phyloP scores from a whole-genome alignment of 2,888 invertebrate genomes.

The Troides oblongomaculatus region DNA sequence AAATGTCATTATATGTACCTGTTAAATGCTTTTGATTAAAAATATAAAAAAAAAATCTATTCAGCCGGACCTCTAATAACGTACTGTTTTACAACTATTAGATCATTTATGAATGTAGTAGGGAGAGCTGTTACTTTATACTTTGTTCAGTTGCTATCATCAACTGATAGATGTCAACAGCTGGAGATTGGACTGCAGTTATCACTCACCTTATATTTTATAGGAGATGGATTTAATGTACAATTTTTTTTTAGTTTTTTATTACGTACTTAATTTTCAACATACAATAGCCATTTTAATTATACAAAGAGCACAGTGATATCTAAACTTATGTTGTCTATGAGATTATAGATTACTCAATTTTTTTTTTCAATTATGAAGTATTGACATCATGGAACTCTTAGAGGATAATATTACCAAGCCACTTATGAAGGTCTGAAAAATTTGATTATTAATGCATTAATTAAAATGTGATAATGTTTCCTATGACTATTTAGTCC shows the following conservation, averaged over 20 bases:
- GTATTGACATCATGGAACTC: not conserved
- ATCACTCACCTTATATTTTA: not conserved
- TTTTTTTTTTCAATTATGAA: not conserved
- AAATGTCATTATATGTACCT: too few species aligned
- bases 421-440: not conserved
- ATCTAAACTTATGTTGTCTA: not conserved
- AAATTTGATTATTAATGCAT: slow-evolving; percentile 9
- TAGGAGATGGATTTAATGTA: not conserved
- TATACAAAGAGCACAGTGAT: not conserved
- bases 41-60: too few species aligned
- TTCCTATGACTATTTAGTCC: slow-evolving; percentile 2
- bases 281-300: not conserved
- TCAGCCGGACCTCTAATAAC: too few species aligned
- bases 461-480: slow-evolving; percentile 4
- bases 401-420: not conserved
- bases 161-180: not conserved
- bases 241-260: not conserved
- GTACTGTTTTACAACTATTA: too few species aligned
- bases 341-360: not conserved
- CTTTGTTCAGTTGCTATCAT: too few species aligned
- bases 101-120: too few species aligned
- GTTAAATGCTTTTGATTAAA: too few species aligned
- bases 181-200: too few species aligned
- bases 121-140: too few species aligned
- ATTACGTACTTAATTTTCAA: not conserved